phyloP scores from a whole-genome alignment of 1,140 invertebrate species.

The Mya arenaria region DNA sequence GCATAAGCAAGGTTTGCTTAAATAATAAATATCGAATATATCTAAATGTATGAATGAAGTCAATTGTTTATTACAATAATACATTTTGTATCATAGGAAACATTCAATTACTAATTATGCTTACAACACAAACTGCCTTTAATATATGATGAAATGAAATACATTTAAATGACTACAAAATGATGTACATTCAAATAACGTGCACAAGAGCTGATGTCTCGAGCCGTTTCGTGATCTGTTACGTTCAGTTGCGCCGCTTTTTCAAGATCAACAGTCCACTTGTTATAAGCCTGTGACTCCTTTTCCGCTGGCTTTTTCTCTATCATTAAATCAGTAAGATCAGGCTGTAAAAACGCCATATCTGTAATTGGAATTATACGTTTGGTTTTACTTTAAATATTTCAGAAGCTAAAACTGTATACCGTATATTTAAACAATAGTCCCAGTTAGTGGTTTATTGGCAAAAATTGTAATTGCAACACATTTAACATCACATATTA shows the following conservation, averaged over 20 bases:
- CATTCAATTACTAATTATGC: too few relatives aligned
- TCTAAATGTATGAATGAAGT: neutral
- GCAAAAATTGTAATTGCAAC: too few relatives aligned
- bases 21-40: neutral
- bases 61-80: neutral
- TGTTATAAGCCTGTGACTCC: constrained; percentile 20
- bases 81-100: neutral
- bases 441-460: too few relatives aligned
- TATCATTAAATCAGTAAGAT: neutral
- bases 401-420: too few relatives aligned
- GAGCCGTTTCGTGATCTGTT: neutral
- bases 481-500: too few relatives aligned
- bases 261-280: constrained; percentile 13
- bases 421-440: too few relatives aligned
- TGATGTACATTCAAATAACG: constrained; percentile 1
- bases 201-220: constrained; percentile 18
- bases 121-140: neutral
- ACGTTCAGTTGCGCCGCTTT: neutral
- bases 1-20: neutral
- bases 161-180: neutral
- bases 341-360: neutral
- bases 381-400: neutral
- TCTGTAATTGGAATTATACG: neutral
- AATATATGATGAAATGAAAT: neutral
- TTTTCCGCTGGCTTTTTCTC: neutral